Evolutionary conservation across 2,797 vertebrate genomes (phyloP), one percentile per base, ranked within the genome.

Genomic region (Crax fasciolata): DNA sequence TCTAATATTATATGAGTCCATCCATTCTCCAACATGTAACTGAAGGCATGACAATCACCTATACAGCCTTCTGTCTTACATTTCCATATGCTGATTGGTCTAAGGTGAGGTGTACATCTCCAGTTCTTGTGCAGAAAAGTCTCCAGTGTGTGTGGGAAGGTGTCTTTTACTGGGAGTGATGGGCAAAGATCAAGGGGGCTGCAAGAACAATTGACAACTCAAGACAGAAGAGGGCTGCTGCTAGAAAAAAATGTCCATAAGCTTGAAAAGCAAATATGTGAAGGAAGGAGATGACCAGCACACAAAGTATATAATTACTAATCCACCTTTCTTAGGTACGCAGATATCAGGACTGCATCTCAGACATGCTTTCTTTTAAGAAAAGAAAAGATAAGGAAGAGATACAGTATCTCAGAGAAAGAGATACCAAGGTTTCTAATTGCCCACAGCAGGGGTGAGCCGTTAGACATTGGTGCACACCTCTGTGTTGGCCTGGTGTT

Each of bases 21-120:
- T 6, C 20, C 35, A 49, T 35, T 4, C 35, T 11, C 13, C n/a
- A 28, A 6, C 1, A 1, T 3, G 1, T 2, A 20, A 5, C 30
- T 32, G 71, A 32, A 57, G 39, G 30, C 6, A 2, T 2, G 23
- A 4, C 11, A 5, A 9, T 4, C 21, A 17, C 2, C 39, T 71
- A 19, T 24, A 44, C 44, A 32, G 0, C 16, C 49, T 6, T 17
- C 6, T 23, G 24, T 28, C 35, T 55, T n/a, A 32, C 21, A 52
- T 43, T 54, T 9, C n/a, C 12, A 1, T 3, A 35, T 27, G 17
- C 32, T 78, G n/a, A 2, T 28, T 25, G 27, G 7, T 35, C 38
- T 24, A 9, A 23, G 43, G 44, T 20, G 66, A 19, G 48, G 8
- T 1, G 7, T 3, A 14, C 11, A 66, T 39, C 2, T 61, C 25